These are phyloP conservation scores for Furcula furcula DNA, from an alignment of 2,888 invertebrate species.

Conservation along the genomic window DNA sequence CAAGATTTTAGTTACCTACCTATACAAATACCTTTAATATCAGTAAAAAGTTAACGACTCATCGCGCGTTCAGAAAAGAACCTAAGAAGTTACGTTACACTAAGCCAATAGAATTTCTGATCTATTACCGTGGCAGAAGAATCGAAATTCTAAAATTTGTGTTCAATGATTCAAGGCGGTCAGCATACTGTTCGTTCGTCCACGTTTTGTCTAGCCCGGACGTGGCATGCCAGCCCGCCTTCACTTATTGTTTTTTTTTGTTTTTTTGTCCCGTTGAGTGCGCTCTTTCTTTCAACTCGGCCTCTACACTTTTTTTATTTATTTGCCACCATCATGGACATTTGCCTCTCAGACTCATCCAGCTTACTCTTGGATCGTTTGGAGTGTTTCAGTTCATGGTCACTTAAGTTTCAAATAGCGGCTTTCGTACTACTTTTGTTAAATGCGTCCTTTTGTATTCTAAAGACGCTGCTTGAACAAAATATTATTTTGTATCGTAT, in stretches of 20 bases:
- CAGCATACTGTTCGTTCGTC: slow-evolving; percentile 47
- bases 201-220: slow-evolving; percentile 57
- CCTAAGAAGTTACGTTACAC: not conserved
- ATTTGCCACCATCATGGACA: slow-evolving; percentile 56
- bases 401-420: slow-evolving; percentile 39
- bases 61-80: slow-evolving; percentile 4
- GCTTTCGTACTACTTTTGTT: slow-evolving; percentile 28
- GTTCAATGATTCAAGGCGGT: slow-evolving; percentile 43
- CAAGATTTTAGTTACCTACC: not conserved
- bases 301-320: slow-evolving; percentile 60
- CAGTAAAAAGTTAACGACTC: slow-evolving; percentile 3
- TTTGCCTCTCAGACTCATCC: slow-evolving; percentile 58
- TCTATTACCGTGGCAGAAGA: slow-evolving; percentile 16
- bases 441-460: slow-evolving; percentile 24
- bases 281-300: slow-evolving; percentile 57
- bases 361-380: slow-evolving; percentile 37
- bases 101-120: slow-evolving; percentile 11
- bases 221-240: slow-evolving; percentile 49
- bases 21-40: not conserved
- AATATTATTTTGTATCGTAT: not conserved
- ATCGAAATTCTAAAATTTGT: slow-evolving; percentile 7
- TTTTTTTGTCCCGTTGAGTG: slow-evolving; percentile 61
- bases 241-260: slow-evolving; percentile 60
- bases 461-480: not conserved
- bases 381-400: slow-evolving; percentile 43